These are phyloP conservation scores for Taurulus bubalis DNA, from an alignment of 2,113 vertebrate species.

Conservation along the genomic window DNA sequence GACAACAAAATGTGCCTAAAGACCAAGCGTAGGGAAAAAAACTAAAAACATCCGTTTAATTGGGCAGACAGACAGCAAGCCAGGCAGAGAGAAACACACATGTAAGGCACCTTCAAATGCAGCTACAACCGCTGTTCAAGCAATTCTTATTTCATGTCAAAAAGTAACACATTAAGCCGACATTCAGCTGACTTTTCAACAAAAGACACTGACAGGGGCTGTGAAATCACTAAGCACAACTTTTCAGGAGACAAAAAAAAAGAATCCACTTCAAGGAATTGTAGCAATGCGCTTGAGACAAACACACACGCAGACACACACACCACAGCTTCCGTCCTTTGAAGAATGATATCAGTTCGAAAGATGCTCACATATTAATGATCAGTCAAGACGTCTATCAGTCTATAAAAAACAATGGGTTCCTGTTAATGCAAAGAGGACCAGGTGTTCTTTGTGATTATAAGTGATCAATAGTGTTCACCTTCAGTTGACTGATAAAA, in stretches of 20 bases:
- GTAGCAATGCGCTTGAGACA: not conserved
- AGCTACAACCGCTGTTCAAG: constrained; percentile 21
- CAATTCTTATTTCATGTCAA: constrained; percentile 19
- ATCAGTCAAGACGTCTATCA: not conserved
- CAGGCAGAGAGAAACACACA: constrained; percentile 19
- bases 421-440: constrained; percentile 31
- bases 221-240: constrained; percentile 44
- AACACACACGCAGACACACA: not conserved
- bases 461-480: constrained; percentile 27
- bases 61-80: constrained; percentile 38
- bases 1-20: constrained; percentile 46
- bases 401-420: not conserved
- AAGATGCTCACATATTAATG: constrained; percentile 5
- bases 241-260: constrained; percentile 31
- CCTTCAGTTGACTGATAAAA: constrained; percentile 38
- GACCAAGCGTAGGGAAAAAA: constrained; percentile 15
- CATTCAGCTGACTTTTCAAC: constrained; percentile 54
- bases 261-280: constrained; percentile 36
- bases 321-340: constrained; percentile 1
- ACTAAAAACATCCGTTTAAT: constrained; percentile 30
- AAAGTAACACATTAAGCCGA: constrained; percentile 51
- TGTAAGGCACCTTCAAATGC: constrained; percentile 31
- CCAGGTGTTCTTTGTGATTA: constrained; percentile 32
- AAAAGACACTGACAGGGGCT: constrained; percentile 42
- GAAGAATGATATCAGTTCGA: not conserved